These are phyloP conservation scores for Sebastes matsubarae DNA, from an alignment of 2,797 vertebrate genomes.

Conservation along the genomic window DNA sequence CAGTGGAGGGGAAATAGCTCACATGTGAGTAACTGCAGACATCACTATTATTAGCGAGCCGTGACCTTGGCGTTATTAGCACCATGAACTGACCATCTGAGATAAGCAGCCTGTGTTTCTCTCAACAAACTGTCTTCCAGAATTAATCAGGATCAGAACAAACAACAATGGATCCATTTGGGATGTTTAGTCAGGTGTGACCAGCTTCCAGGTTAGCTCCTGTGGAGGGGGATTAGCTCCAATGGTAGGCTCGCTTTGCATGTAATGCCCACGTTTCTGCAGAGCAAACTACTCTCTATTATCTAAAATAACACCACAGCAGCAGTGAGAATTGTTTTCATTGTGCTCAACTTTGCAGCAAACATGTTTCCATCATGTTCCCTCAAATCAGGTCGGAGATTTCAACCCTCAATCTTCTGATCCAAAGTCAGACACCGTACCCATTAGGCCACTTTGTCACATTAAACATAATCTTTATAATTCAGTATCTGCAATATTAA, in stretches of 20 bases:
- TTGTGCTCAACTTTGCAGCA: neutral
- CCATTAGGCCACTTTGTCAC: neutral
- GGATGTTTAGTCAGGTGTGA: neutral
- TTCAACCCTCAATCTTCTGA: neutral
- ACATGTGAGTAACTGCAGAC: too few species aligned
- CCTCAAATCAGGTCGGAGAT: neutral
- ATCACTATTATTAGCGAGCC: too few species aligned
- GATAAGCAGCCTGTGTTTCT: neutral
- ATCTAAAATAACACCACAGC: neutral
- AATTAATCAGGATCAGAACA: accelerated
- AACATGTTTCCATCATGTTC: neutral
- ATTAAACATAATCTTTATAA: neutral
- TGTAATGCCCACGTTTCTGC: neutral
- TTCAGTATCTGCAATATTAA: neutral
- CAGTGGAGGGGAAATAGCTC: too few species aligned
- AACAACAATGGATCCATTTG: neutral
- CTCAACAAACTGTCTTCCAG: too few species aligned
- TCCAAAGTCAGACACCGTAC: neutral
- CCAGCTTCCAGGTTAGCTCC: neutral
- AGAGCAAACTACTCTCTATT: neutral
- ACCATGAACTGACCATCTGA: neutral
- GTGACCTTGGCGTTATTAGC: neutral
- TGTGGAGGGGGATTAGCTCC: neutral
- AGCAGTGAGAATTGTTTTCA: neutral
- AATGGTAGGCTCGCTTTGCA: neutral